These are phyloP conservation scores for Volucella inanis DNA, from an alignment of 2,888 invertebrate species.

Conservation along the genomic window DNA sequence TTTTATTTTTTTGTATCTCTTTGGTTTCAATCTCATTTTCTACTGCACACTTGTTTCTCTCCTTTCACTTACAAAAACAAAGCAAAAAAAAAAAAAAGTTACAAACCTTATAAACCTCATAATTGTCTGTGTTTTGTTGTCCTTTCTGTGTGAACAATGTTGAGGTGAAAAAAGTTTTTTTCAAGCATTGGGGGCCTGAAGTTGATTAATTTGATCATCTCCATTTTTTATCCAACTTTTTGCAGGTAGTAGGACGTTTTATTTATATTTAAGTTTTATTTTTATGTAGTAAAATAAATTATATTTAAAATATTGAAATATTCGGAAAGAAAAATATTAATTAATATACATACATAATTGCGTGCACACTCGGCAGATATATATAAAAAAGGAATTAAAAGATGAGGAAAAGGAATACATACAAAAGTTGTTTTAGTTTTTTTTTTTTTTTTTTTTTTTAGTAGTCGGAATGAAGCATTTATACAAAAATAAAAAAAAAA, in stretches of 20 bases:
- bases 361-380: conserved; percentile 76
- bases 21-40: conserved; percentile 44
- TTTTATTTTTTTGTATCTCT: conserved; percentile 11
- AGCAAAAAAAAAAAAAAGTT: conserved; percentile 10
- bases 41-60: conserved; percentile 45
- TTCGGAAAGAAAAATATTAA: conserved; percentile 31
- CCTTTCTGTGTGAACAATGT: conserved; percentile 51
- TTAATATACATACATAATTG: conserved; percentile 57
- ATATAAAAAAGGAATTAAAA: conserved; percentile 55
- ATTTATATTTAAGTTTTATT: no score
- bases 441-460: conserved; percentile 65
- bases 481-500: conserved; percentile 44
- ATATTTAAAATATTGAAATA: conserved; percentile 25
- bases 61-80: conserved; percentile 27
- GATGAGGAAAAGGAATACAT: conserved; percentile 51
- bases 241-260: conserved; percentile 58
- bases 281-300: conserved; percentile 3
- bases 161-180: conserved; percentile 37
- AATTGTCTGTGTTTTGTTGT: conserved; percentile 63
- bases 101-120: conserved; percentile 16
- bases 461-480: conserved; percentile 78
- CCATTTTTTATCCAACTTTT: conserved; percentile 46
- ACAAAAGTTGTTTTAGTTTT: conserved; percentile 42
- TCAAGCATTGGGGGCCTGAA: conserved; percentile 77
- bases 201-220: conserved; percentile 56